phyloP scores from a whole-genome alignment of 2,797 vertebrate genomes.

The Sphaeramia orbicularis region DNA sequence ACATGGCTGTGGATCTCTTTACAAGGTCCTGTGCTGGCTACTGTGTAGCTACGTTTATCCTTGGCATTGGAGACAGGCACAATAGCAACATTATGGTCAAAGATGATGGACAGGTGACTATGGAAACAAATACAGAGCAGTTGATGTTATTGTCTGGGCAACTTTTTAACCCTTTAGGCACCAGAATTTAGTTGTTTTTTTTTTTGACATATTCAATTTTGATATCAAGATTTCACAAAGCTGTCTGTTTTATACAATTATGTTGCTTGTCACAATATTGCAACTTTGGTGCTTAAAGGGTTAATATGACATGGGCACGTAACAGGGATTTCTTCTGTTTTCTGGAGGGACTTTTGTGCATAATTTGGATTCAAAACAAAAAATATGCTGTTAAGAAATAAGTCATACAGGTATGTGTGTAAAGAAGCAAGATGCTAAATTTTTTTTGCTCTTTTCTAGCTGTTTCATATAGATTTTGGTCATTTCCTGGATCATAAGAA shows the following conservation, averaged over 20 bases:
- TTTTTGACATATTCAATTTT: too few relatives aligned
- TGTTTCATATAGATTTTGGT: slow-evolving; percentile 90
- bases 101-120: slow-evolving; percentile 87
- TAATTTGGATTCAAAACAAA: too few relatives aligned
- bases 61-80: slow-evolving; percentile 89
- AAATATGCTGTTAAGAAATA: too few relatives aligned
- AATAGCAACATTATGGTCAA: slow-evolving; percentile 93
- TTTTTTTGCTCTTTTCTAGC: slow-evolving; percentile 63
- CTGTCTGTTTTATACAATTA: too few relatives aligned
- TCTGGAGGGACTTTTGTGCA: too few relatives aligned
- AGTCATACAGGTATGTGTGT: neutral
- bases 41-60: slow-evolving; percentile 90
- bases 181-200: too few relatives aligned
- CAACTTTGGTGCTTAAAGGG: too few relatives aligned
- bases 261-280: too few relatives aligned
- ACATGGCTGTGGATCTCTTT: slow-evolving; percentile 88
- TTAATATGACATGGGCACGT: too few relatives aligned
- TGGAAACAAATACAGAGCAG: neutral
- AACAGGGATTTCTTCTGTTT: too few relatives aligned
- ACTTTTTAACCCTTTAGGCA: neutral
- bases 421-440: neutral
- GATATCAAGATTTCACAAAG: too few relatives aligned
- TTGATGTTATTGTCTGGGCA: neutral
- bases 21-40: slow-evolving; percentile 89
- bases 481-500: slow-evolving; percentile 92